A percentile compares a stretch with the other conserved stretches of the same genome.
Conservation (phyloP, 1,140 invertebrate genomes). For the Thrips palmi region DNA sequence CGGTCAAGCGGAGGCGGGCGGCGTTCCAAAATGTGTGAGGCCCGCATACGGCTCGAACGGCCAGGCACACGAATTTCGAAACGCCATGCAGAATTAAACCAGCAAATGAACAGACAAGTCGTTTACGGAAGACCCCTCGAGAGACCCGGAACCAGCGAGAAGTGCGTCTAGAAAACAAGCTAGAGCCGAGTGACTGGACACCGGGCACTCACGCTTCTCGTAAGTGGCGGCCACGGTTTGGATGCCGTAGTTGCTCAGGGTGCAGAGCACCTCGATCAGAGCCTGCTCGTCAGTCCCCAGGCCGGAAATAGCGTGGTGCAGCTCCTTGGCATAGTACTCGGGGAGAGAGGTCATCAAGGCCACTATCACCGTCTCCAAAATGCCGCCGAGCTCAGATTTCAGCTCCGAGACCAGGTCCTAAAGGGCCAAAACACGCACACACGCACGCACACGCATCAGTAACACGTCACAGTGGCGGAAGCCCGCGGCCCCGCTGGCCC, state of each 20-base stretch:
- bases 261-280: conserved; percentile 36
- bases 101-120: too few species aligned
- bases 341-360: conserved; percentile 33
- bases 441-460: not conserved
- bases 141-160: too few species aligned
- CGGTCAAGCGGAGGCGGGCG: too few species aligned
- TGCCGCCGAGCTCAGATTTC: conserved; percentile 35
- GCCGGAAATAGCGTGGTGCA: conserved; percentile 34
- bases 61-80: too few species aligned
- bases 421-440: not conserved
- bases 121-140: too few species aligned
- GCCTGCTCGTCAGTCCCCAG: conserved; percentile 31
- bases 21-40: too few species aligned
- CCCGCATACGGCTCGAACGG: too few species aligned
- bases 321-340: conserved; percentile 31
- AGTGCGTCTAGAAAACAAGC: too few species aligned
- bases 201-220: conserved; percentile 26
- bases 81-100: too few species aligned
- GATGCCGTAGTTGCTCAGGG: conserved; percentile 31
- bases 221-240: conserved; percentile 27
- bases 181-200: too few species aligned
- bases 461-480: not conserved
- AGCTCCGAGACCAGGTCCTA: conserved; percentile 27
- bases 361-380: conserved; percentile 36
- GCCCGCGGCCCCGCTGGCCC: too few species aligned